Conservation (phyloP, 2,113 vertebrate genomes). For the Cheilinus undulatus region DNA sequence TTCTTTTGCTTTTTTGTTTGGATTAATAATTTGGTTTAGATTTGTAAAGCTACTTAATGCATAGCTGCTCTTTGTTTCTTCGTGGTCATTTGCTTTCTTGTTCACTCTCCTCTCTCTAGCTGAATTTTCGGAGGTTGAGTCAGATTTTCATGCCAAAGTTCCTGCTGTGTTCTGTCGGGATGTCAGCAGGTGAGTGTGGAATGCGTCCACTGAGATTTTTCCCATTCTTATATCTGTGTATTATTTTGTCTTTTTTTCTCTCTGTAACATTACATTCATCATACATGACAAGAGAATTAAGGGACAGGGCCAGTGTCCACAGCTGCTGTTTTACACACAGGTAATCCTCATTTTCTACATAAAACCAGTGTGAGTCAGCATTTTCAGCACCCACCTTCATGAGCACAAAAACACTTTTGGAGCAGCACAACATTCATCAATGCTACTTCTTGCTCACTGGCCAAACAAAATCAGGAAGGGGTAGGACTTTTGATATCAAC, state of each 20-base stretch:
- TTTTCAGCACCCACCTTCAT: too few species aligned
- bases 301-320: too few species aligned
- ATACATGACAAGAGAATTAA: not conserved
- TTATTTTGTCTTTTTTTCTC: not conserved
- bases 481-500: too few species aligned
- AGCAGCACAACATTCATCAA: too few species aligned
- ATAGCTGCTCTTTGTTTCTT: not conserved
- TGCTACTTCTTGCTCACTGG: too few species aligned
- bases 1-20: not conserved
- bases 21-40: not conserved
- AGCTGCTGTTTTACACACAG: too few species aligned
- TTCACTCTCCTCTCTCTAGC: slow-evolving; percentile 75
- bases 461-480: too few species aligned
- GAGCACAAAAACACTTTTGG: too few species aligned
- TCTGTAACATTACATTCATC: not conserved
- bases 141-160: slow-evolving; percentile 99
- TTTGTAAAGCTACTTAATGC: not conserved
- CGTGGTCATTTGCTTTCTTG: not conserved
- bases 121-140: slow-evolving; percentile 93
- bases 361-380: too few species aligned
- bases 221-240: not conserved
- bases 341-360: too few species aligned
- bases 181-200: slow-evolving; percentile 85
- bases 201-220: not conserved
- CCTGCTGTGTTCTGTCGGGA: slow-evolving; percentile 96